phyloP scores from a whole-genome alignment of 1,140 invertebrate genomes.

The Ceratoteleas bidentatus region DNA sequence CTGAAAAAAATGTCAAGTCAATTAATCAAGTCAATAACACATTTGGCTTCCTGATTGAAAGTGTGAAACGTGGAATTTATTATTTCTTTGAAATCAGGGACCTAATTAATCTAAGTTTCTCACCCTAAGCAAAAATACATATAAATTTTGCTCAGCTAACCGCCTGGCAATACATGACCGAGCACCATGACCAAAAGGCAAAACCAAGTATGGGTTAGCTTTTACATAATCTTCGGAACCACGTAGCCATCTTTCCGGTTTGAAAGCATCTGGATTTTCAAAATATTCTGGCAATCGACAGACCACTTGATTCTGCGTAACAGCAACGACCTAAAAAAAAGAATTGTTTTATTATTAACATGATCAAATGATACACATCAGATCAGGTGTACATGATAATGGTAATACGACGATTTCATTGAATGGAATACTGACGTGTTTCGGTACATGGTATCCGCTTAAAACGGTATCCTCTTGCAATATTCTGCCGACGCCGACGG shows the following conservation, averaged over 20 bases:
- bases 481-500: constrained; percentile 90
- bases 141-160: constrained; percentile 94
- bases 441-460: constrained; percentile 91
- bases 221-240: constrained; percentile 79
- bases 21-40: too few relatives aligned
- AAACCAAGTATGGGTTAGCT: constrained; percentile 87
- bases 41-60: constrained; percentile 20
- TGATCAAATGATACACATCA: too few relatives aligned
- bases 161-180: constrained; percentile 93
- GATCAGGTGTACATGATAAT: too few relatives aligned
- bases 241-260: constrained; percentile 89
- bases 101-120: not conserved
- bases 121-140: constrained; percentile 89
- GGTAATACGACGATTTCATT: too few relatives aligned
- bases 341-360: too few relatives aligned
- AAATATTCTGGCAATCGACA: constrained; percentile 88
- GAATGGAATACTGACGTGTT: constrained; percentile 86
- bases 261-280: constrained; percentile 84
- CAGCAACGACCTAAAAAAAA: constrained; percentile 91
- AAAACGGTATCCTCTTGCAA: constrained; percentile 89
- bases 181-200: constrained; percentile 95
- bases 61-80: not conserved
- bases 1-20: constrained; percentile 85
- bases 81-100: constrained; percentile 9
- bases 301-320: constrained; percentile 93